Evolutionary conservation across 92 coral and sea anemone species (phyloP).

Genomic region (Zoanthus sociatus): DNA sequence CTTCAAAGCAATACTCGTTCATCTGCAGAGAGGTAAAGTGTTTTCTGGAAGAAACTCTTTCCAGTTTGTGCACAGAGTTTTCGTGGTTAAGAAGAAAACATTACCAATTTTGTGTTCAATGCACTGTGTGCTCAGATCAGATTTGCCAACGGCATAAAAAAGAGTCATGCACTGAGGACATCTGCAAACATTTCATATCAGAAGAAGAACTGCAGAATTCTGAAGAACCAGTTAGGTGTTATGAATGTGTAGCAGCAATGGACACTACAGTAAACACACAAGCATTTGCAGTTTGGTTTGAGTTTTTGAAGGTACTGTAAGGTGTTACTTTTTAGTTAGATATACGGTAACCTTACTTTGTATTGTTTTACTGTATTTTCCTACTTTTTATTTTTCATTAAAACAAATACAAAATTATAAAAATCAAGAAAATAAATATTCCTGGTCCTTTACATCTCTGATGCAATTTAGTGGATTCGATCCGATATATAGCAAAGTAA

Average conservation of each 20-base stretch:
- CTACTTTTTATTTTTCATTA: too few relatives aligned
- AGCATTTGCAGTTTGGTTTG: constrained; percentile 14
- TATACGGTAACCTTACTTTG: not conserved
- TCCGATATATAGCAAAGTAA: too few relatives aligned
- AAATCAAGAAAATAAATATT: too few relatives aligned
- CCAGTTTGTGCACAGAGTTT: constrained; percentile 55
- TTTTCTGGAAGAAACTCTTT: constrained; percentile 46
- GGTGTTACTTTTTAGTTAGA: not conserved
- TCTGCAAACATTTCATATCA: constrained; percentile 22
- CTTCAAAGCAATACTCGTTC: not conserved
- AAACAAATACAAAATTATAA: too few relatives aligned
- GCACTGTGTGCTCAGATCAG: constrained; percentile 53
- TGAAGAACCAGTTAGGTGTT: too few relatives aligned
- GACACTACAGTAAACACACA: constrained; percentile 1
- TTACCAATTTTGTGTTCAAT: constrained; percentile 41
- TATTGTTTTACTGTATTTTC: too few relatives aligned
- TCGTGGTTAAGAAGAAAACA: constrained; percentile 53
- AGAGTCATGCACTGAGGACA: not conserved
- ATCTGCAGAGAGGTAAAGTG: constrained; percentile 32
- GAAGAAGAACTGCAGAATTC: too few relatives aligned
- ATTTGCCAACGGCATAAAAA: not conserved
- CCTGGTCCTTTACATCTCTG: too few relatives aligned
- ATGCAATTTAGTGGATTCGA: too few relatives aligned
- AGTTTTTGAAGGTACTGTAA: constrained; percentile 9
- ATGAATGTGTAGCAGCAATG: not conserved